Conservation (phyloP, 37 sponge, comb jelly and placozoan species). For the Ianthella basta region DNA sequence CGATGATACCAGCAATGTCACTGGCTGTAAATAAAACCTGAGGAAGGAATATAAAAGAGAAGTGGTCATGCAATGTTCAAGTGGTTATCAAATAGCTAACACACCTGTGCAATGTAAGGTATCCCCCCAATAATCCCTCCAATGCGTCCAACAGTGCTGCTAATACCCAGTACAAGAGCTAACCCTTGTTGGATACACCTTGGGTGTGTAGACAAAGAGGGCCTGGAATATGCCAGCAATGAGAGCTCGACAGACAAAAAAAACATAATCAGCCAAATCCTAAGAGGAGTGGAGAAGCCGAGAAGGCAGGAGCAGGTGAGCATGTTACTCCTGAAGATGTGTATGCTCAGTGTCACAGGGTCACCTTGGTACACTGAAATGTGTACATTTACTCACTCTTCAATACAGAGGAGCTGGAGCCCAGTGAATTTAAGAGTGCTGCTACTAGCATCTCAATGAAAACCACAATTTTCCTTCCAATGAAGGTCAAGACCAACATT, state of each 20-base stretch:
- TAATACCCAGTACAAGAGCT: slow-evolving; percentile 61
- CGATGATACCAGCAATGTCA: slow-evolving; percentile 40
- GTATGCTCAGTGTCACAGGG: no score
- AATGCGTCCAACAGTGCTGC: slow-evolving; percentile 59
- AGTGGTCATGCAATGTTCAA: no score
- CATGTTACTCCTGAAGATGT: no score
- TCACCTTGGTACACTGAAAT: no score
- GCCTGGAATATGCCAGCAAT: slow-evolving; percentile 80
- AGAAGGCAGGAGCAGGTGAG: no score
- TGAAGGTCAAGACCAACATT: slow-evolving; percentile 59
- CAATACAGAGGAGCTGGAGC: slow-evolving; percentile 72
- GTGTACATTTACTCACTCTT: no score
- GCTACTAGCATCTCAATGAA: slow-evolving; percentile 52
- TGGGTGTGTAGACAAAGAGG: slow-evolving; percentile 80
- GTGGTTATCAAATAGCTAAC: no score
- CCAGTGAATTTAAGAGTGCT: slow-evolving; percentile 60
- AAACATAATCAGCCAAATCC: slow-evolving; percentile 58
- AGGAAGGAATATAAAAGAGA: no score
- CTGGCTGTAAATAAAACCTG: slow-evolving; percentile 45
- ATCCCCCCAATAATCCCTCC: slow-evolving; percentile 77
- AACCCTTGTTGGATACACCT: slow-evolving; percentile 80
- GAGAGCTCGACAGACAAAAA: slow-evolving; percentile 71
- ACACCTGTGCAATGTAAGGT: slow-evolving; percentile 45
- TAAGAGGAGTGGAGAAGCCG: not conserved
- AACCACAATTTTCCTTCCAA: slow-evolving; percentile 84